phyloP scores from a whole-genome alignment of 2,888 invertebrate genomes.

The Caenorhabditis parvicauda region DNA sequence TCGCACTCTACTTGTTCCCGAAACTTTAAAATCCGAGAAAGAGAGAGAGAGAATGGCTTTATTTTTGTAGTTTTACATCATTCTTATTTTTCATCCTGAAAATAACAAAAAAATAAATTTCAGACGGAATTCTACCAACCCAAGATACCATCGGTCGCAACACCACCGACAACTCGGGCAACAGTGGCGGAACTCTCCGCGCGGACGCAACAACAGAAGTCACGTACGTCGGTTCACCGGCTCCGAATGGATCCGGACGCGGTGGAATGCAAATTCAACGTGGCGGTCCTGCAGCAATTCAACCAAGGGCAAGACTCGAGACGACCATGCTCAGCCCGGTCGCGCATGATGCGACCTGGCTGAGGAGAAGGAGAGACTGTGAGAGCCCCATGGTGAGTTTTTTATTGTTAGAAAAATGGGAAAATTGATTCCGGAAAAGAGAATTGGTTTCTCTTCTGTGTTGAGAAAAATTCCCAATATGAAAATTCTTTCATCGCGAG shows the following conservation, averaged over 20 bases:
- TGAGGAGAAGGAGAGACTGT: conserved; percentile 34
- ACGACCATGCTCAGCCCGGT: conserved; percentile 30
- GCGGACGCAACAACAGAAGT: conserved; percentile 39
- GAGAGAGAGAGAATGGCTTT: no score
- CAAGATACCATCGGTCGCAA: conserved; percentile 4
- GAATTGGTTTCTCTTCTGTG: neutral
- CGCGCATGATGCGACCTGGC: conserved; percentile 44
- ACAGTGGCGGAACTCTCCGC: conserved; percentile 23
- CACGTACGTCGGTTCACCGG: conserved; percentile 40
- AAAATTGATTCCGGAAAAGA: no score
- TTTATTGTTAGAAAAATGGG: neutral
- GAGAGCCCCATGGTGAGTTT: conserved; percentile 34
- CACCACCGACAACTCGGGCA: conserved; percentile 24
- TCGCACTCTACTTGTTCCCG: neutral
- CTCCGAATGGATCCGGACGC: conserved; percentile 15
- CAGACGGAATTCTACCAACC: conserved; percentile 16
- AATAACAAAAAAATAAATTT: conserved; percentile 3
- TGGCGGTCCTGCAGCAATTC: no score
- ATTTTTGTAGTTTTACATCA: neutral
- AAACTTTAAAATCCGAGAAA: neutral
- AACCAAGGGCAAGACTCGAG: conserved; percentile 6
- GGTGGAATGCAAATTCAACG: conserved; percentile 18
- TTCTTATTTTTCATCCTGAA: no score
- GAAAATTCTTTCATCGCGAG: no score
- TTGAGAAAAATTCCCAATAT: neutral